A percentile compares a stretch with the other conserved stretches of the same genome.
Conservation (phyloP, 2,797 vertebrate species). For the Microctenopoma stevenorrisi region DNA sequence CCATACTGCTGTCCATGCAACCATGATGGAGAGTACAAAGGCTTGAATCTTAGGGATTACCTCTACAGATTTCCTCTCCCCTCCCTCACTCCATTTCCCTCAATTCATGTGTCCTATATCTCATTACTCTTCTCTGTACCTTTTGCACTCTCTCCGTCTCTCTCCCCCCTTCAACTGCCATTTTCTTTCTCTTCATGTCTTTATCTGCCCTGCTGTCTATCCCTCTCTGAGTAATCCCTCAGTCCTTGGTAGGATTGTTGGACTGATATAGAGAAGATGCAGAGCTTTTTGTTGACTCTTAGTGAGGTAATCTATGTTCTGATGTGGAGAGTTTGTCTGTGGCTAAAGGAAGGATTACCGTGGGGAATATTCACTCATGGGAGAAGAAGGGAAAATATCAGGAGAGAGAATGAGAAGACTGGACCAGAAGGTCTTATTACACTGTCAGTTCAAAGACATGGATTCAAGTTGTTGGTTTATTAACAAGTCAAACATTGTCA, state of each 20-base stretch:
- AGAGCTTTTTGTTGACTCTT: constrained; percentile 50
- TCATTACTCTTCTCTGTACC: constrained; percentile 4
- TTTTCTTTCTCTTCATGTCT: constrained; percentile 41
- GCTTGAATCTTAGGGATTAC: constrained; percentile 61
- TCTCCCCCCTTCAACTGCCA: constrained; percentile 10
- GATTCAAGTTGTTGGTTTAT: background rate
- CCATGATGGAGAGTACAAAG: constrained; percentile 56
- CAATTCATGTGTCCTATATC: constrained; percentile 29
- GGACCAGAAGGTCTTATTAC: background rate
- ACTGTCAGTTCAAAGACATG: background rate
- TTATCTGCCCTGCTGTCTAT: constrained; percentile 13
- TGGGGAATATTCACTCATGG: background rate
- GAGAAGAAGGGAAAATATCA: background rate
- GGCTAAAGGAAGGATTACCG: constrained; percentile 9
- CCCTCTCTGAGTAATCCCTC: constrained; percentile 43
- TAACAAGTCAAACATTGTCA: background rate
- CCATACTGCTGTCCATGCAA: constrained; percentile 36
- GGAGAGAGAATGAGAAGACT: background rate
- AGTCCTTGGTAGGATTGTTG: constrained; percentile 30
- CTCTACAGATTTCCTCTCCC: constrained; percentile 29
- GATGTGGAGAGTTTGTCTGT: constrained; percentile 37
- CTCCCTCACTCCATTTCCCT: constrained; percentile 10
- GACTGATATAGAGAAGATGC: constrained; percentile 21
- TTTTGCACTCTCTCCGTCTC: constrained; percentile 1
- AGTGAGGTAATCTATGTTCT: constrained; percentile 33